Base-by-base conservation (phyloP, 2,113 vertebrate genomes). In the Azemiops feae region DNA sequence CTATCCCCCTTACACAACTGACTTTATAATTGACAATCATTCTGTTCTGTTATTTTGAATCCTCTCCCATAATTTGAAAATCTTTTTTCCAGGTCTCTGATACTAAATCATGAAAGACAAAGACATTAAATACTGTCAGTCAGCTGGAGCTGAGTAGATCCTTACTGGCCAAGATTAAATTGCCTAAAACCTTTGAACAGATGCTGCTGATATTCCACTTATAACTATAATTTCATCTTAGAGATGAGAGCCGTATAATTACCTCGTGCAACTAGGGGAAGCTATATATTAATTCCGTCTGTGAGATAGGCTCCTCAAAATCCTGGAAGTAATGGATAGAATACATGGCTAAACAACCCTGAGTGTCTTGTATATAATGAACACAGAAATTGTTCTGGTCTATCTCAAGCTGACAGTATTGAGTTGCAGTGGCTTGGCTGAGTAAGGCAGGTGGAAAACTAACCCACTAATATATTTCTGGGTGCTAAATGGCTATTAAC, bases 211-310 rank as follows among this genome's bases (percentile, higher is more conserved):
- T 96, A 96, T 96, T 96, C 90, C 92, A 96, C 91, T 92, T 95
- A 94, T 97, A 96, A 96, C 93, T 96, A 94, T 94, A 94, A 94
- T 95, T 96, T 96, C 94, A 96, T 81, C 20, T 93, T 93, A 52
- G 88, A 93, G 74, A 90, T 86, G 92, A 85, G 89, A 90, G 45
- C 45, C 25, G 86, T 43, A 90, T 87, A 87, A 90, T 90, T 93
- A 90, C 89, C 47, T 25, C 0, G 3, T 86, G 43, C 55, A 50
- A n/a, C 43, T 23, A 85, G 64, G 52, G n/a, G 69, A 88, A 85
- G 45, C 54, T 90, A 53, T 60, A 64, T 93, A 90, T 90, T 43
- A 87, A 87, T 90, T 90, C 47, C 81, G 39, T 45, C n/a, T 53
- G 89, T 54, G 55, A 57, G 81, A 54, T 45, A 60, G 74, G 85